Evolutionary conservation across 2,888 invertebrate genomes (phyloP).

Genomic region (Erannis defoliaria): DNA sequence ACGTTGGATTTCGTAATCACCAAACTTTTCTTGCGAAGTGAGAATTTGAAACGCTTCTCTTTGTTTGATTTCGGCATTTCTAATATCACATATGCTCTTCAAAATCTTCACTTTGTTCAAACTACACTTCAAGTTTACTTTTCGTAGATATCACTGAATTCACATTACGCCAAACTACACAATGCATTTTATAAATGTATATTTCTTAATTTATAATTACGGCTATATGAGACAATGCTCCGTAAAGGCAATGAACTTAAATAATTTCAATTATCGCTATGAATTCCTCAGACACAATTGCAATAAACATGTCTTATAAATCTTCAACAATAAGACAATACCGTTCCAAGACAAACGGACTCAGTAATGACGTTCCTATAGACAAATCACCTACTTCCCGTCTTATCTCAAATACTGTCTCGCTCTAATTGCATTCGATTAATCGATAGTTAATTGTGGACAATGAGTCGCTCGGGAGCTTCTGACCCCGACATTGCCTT

Average conservation of each 20-base stretch:
- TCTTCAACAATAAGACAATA: constrained; percentile 23
- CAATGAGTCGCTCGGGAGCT: constrained; percentile 32
- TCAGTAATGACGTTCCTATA: constrained; percentile 16
- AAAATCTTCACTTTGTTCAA: constrained; percentile 20
- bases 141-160: not conserved
- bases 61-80: constrained; percentile 43
- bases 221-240: not conserved
- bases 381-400: constrained; percentile 66
- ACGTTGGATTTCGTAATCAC: constrained; percentile 41
- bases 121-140: not conserved
- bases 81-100: constrained; percentile 22
- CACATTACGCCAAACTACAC: not conserved
- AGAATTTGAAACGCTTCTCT: constrained; percentile 36
- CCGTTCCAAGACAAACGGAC: constrained; percentile 1
- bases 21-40: constrained; percentile 37
- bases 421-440: constrained; percentile 73
- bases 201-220: not conserved
- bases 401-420: constrained; percentile 68
- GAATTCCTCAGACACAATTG: constrained; percentile 11
- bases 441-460: constrained; percentile 35
- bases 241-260: constrained; percentile 1
- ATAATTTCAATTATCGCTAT: constrained; percentile 10
- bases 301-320: constrained; percentile 28
- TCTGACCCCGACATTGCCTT: constrained; percentile 17
- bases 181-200: not conserved